These are phyloP conservation scores for Acrossocheilus wenchowensis DNA, from an alignment of 2,797 vertebrate genomes.

Conservation along the genomic window DNA sequence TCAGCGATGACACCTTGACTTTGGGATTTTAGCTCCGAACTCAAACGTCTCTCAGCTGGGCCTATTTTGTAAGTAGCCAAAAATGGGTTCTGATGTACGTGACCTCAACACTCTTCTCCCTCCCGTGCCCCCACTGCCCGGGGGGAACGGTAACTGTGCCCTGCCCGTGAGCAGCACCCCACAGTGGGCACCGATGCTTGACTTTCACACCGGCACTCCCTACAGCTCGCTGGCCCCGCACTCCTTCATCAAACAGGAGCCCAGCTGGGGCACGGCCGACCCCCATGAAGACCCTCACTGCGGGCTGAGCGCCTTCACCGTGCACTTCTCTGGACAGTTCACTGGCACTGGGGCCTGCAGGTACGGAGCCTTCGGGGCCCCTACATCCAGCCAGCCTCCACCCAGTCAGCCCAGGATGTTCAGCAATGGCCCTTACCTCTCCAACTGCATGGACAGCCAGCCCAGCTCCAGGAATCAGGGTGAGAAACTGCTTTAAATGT, in stretches of 20 bases:
- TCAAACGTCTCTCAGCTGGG: slow-evolving; percentile 15
- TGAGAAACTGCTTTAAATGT: slow-evolving; percentile 63
- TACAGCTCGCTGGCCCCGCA: slow-evolving; percentile 87
- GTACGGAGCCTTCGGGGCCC: slow-evolving; percentile 90
- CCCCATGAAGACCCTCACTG: slow-evolving; percentile 90
- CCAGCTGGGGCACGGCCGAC: slow-evolving; percentile 88
- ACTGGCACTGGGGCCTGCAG: slow-evolving; percentile 94
- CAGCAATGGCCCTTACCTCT: slow-evolving; percentile 90
- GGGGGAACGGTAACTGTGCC: slow-evolving; percentile 81
- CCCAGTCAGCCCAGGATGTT: slow-evolving; percentile 91
- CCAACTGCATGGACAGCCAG: slow-evolving; percentile 93
- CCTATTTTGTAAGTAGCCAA: slow-evolving; percentile 5
- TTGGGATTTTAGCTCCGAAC: slow-evolving; percentile 36
- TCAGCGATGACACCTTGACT: slow-evolving; percentile 64
- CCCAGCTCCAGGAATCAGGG: slow-evolving; percentile 90
- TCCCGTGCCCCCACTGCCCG: slow-evolving; percentile 80
- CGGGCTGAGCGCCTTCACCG: slow-evolving; percentile 93
- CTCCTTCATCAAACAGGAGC: slow-evolving; percentile 98
- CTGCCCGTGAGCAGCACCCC: slow-evolving; percentile 89
- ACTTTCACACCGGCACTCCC: slow-evolving; percentile 87
- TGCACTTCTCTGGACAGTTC: slow-evolving; percentile 98
- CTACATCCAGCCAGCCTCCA: slow-evolving; percentile 81
- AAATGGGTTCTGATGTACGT: slow-evolving; percentile 92
- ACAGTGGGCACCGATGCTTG: slow-evolving; percentile 91
- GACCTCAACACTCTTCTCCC: slow-evolving; percentile 92